Evolutionary conservation across 2,113 vertebrate species (phyloP).

Genomic region (Lucifuga dentata): DNA sequence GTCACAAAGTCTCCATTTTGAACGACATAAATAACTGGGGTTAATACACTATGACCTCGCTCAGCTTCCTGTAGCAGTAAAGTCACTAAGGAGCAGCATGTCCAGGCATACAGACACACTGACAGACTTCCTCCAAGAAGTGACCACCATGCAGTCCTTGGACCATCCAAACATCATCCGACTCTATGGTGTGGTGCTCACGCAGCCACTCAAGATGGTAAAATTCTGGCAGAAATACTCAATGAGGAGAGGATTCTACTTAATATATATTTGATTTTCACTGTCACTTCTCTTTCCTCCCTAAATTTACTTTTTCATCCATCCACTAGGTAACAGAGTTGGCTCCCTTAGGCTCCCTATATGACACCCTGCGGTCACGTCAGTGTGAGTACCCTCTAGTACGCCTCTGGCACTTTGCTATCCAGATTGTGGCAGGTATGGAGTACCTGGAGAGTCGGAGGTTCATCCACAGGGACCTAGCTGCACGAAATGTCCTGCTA

Average conservation of each 20-base stretch:
- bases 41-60: too few relatives aligned
- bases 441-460: constrained; percentile 86
- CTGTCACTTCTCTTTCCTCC: neutral
- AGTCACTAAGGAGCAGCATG: constrained; percentile 82
- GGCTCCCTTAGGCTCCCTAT: constrained; percentile 86
- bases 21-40: too few relatives aligned
- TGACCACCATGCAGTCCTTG: constrained; percentile 88
- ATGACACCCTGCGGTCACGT: constrained; percentile 81
- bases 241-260: too few relatives aligned
- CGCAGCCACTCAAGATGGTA: constrained; percentile 92
- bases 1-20: too few relatives aligned
- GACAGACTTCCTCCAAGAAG: constrained; percentile 89
- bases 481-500: constrained; percentile 88
- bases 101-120: constrained; percentile 79
- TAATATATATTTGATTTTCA: too few relatives aligned
- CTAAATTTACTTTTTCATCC: neutral
- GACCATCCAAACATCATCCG: constrained; percentile 90
- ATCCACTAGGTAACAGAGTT: constrained; percentile 88
- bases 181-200: constrained; percentile 89
- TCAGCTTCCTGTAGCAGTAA: constrained; percentile 88
- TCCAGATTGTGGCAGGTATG: constrained; percentile 89
- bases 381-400: constrained; percentile 81
- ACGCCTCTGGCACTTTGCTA: constrained; percentile 87
- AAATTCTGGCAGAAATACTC: too few relatives aligned
- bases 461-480: constrained; percentile 90